Percentiles rank a stretch among this genome's conserved stretches.
Evolutionary conservation across 2,797 vertebrate species (phyloP).

Genomic region (Darevskia mixta): DNA sequence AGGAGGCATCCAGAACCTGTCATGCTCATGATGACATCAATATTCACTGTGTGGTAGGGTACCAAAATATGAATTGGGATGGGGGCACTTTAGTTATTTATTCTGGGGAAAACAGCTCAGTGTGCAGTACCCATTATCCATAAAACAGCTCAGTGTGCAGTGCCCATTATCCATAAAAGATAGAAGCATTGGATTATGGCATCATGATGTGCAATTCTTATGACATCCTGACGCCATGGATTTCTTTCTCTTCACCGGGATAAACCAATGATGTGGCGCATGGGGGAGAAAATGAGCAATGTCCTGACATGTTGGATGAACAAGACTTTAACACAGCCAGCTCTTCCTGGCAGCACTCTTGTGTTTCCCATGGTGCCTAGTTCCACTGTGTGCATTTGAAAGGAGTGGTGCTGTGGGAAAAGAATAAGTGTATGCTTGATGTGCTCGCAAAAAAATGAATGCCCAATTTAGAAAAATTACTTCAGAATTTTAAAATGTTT

Average conservation of each 20-base stretch:
- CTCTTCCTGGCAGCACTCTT: neutral
- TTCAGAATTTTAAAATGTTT: constrained; percentile 53
- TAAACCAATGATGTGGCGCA: too few species aligned
- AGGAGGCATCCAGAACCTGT: neutral
- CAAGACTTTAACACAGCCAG: neutral
- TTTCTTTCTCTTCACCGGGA: neutral
- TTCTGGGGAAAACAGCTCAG: neutral
- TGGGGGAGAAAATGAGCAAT: neutral
- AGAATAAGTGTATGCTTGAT: neutral
- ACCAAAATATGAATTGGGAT: too few species aligned
- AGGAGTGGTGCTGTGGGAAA: neutral
- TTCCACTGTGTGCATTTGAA: neutral
- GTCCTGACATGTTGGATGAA: too few species aligned
- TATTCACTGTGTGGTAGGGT: neutral
- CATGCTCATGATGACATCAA: neutral
- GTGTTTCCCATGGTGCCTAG: neutral
- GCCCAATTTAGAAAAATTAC: neutral
- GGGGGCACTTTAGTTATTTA: neutral
- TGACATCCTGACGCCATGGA: neutral
- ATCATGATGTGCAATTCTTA: too few species aligned
- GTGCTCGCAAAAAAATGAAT: neutral
- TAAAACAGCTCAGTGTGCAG: neutral
- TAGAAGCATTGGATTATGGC: neutral
- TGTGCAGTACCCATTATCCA: neutral
- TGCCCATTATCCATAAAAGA: neutral